Base-by-base conservation (phyloP, 2,113 vertebrate genomes). In the Syrmaticus mikado region DNA sequence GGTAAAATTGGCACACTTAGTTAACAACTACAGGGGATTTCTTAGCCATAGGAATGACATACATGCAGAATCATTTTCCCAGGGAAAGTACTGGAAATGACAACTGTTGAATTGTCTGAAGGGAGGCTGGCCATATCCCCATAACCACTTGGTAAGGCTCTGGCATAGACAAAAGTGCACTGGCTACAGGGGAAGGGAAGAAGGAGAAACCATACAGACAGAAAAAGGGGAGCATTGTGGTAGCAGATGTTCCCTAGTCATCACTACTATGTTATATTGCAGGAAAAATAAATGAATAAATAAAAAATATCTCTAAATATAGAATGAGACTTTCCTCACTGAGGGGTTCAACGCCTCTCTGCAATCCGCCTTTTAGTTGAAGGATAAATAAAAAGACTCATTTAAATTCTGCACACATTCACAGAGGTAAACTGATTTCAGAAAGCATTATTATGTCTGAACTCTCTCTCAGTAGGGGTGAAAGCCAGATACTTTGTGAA, bases 391-490 rank as follows among this genome's bases (percentile, higher is more conserved):
- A 85, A 96, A 91, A 53, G 7, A 36, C 76, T 86, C 79, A 87
- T 85, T 93, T 71, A 91, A 88, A 94, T 92, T 94, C 91, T 72
- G 32, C n/a, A 72, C 76, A 81, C 50, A 57, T 71, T 88, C 79
- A 70, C 30, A 82, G 77, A 89, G 66, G 85, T 75, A 94, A 93
- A 94, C 81, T 57, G 82, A 91, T 95, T 91, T 90, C 87, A 78
- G 61, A 90, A 91, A 78, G 61, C 43, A 50, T 81, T 91, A 80
- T 82, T 82, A 92, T 24, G 20, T 81, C 57, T 91, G 92, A 94
- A 93, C 73, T 75, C 68, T 61, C 45, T 78, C 65, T 68, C 45
- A 53, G 18, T 36, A 36, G 61, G 38, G 73, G 40, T 92, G 85
- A 87, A 90, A 92, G 73, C 28, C 46, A 85, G 55, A 94, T 34